phyloP scores from a whole-genome alignment of 2,797 vertebrate species.

The Nothura maculosa region DNA sequence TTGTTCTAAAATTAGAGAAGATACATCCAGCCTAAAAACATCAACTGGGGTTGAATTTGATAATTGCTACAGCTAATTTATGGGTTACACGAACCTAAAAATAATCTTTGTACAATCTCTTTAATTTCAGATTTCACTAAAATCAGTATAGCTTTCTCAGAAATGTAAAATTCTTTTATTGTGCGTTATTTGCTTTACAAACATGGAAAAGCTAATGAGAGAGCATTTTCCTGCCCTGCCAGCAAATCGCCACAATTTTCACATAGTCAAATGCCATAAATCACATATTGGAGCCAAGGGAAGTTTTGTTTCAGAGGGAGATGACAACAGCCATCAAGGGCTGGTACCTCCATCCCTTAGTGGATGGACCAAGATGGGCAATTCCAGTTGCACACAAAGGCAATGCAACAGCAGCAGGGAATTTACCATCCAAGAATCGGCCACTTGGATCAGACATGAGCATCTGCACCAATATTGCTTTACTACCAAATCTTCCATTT shows the following conservation, averaged over 20 bases:
- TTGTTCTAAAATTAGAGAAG: background rate
- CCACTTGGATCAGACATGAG: background rate
- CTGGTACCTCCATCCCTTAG: background rate
- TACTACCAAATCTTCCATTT: background rate
- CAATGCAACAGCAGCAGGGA: background rate
- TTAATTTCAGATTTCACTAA: background rate
- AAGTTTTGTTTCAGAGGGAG: background rate
- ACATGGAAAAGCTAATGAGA: background rate
- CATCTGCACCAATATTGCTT: background rate
- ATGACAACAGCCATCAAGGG: background rate
- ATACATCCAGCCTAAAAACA: background rate
- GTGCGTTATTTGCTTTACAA: background rate
- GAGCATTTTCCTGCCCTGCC: background rate
- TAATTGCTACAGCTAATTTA: background rate
- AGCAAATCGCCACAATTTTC: background rate
- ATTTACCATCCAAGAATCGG: background rate
- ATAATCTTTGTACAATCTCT: background rate
- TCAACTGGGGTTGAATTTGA: background rate
- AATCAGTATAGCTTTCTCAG: background rate
- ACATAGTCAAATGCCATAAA: background rate
- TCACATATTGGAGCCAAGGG: background rate
- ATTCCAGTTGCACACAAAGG: fast-evolving
- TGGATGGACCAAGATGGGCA: background rate
- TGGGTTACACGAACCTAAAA: background rate
- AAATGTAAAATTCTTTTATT: fast-evolving